These are phyloP conservation scores for Machimus atricapillus DNA, from an alignment of 2,888 invertebrate species.

Conservation along the genomic window DNA sequence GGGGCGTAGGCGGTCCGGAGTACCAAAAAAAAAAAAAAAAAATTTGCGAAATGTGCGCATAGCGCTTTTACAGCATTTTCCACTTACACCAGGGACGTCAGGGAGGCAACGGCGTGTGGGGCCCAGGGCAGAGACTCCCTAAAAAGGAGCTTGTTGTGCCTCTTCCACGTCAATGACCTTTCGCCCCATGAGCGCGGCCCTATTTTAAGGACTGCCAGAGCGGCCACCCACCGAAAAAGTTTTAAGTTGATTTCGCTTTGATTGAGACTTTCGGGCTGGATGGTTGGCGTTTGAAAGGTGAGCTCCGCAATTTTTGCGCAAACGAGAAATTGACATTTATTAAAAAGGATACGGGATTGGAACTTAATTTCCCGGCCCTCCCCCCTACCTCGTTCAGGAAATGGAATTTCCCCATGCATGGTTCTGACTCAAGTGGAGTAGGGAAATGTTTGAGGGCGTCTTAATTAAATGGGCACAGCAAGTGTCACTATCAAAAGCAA, in stretches of 20 bases:
- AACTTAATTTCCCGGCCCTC: background rate
- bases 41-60: background rate
- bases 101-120: background rate
- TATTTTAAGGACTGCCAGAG: background rate
- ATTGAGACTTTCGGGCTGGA: background rate
- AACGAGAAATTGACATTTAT: background rate
- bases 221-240: background rate
- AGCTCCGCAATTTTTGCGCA: background rate
- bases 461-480: background rate
- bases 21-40: no score
- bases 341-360: background rate
- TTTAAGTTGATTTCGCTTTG: background rate
- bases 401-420: background rate
- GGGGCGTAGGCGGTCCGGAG: background rate
- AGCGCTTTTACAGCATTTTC: conserved; percentile 14
- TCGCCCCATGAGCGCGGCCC: background rate
- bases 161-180: conserved; percentile 17
- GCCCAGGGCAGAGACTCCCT: background rate
- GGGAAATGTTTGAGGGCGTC: background rate
- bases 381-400: background rate
- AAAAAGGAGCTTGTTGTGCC: background rate
- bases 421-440: background rate
- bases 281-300: background rate
- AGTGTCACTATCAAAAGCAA: background rate
- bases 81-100: background rate